A percentile compares a stretch with the other conserved stretches of the same genome.
Evolutionary conservation across 2,113 vertebrate species (phyloP).

Genomic region (Periophthalmus modestus): DNA sequence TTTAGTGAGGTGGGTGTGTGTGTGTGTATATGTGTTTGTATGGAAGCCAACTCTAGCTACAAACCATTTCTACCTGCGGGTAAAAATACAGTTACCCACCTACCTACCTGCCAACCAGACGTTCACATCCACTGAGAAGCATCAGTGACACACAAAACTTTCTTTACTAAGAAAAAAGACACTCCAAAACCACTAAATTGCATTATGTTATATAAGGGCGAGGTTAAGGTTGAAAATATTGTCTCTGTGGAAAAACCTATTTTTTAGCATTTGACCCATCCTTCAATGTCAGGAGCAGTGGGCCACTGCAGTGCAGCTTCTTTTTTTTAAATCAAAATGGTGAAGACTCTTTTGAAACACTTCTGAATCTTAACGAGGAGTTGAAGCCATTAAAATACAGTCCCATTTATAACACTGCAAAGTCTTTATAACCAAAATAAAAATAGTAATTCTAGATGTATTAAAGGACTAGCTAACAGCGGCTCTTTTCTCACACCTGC

Average conservation of each 20-base stretch:
- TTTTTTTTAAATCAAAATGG: not conserved
- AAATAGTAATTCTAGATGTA: slow-evolving; percentile 5
- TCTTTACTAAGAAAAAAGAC: not conserved
- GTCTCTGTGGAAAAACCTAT: not conserved
- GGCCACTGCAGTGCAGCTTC: not conserved
- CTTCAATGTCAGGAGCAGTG: slow-evolving; percentile 2
- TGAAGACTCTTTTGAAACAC: not conserved
- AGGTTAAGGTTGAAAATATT: not conserved
- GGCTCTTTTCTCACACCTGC: not conserved
- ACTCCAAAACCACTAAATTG: not conserved
- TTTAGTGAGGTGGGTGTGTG: no score
- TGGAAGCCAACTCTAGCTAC: no score
- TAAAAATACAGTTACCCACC: no score
- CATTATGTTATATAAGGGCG: no score
- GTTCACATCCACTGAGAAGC: no score
- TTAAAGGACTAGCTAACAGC: not conserved
- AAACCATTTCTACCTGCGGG: no score
- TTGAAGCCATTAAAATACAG: not conserved
- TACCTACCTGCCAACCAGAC: no score
- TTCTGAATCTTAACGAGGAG: not conserved
- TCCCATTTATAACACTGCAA: not conserved
- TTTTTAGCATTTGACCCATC: not conserved
- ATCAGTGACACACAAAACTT: not conserved
- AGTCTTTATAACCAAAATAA: not conserved
- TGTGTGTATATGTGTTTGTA: no score